Base-by-base conservation (phyloP, 2,888 invertebrate genomes). In the Muschampia staudingeri region DNA sequence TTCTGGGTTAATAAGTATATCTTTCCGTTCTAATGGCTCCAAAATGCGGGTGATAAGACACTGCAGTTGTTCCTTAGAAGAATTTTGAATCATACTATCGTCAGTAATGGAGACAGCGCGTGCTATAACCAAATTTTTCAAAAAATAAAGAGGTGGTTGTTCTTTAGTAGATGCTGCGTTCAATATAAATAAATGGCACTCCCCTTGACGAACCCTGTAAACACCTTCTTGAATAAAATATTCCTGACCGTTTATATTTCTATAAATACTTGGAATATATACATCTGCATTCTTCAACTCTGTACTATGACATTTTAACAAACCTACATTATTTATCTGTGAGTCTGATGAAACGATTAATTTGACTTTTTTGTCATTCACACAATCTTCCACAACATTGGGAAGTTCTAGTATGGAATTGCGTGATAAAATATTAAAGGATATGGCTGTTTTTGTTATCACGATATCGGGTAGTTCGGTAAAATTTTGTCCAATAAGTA, bases 401-500 rank as follows among this genome's bases (percentile, higher is more conserved):
- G 67, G 69, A 19, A 78, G 70, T 69, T 78, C 78, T 19, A 6
- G 16, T 52, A 19, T 48, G 37, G 25, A 37, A 11, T 69, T 52
- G 7, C 52, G 52, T 34, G 61, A 37, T 25, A 48, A 44, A 52
- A 78, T 48, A 52, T 78, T 65, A 12, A 78, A 69, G 30, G 78
- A 69, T 1, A 19, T 52, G 19, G 37, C 42, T n/a, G 78, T 78
- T 56, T 78, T 78, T 30, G 48, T 78, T 44, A 71, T 48, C 8
- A 78, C 11, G 4, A 78, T 42, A 78, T 78, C 5, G 8, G 78
- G 70, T 71, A 34, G 16, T 48, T 78, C 70, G 2, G 78, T 71
- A 71, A 78, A 78, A 61, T 78, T 78, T 40, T 78, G 78, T 3
- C 78, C 78, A 37, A 78, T 25, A 37, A 78, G 56, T 34, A 78